A percentile compares a stretch with the other conserved stretches of the same genome.
Conservation (phyloP, 2,888 invertebrate species). For the Chymomyza fuscimana region DNA sequence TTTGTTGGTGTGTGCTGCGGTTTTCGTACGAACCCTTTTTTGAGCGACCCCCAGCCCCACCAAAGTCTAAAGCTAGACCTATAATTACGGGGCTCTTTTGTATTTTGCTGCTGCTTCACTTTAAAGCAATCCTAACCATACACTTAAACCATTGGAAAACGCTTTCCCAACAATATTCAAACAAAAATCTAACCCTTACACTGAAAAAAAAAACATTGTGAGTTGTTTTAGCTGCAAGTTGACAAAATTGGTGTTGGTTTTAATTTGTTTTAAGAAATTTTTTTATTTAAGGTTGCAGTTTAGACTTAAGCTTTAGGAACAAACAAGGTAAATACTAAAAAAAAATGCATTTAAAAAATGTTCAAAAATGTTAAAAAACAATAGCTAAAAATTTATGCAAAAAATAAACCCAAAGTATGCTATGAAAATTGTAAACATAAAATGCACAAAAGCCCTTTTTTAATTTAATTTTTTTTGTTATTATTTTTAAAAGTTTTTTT, state of each 20-base stretch:
- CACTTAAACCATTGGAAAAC: slow-evolving; percentile 47
- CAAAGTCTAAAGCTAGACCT: slow-evolving; percentile 6
- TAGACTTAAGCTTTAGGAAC: slow-evolving; percentile 53
- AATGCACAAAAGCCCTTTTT: slow-evolving; percentile 70
- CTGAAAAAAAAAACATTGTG: not conserved
- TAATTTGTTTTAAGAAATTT: slow-evolving; percentile 19
- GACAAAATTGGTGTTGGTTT: slow-evolving; percentile 61
- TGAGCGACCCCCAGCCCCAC: slow-evolving; percentile 3
- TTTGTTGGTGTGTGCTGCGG: slow-evolving; percentile 44
- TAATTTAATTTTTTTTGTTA: slow-evolving; percentile 24
- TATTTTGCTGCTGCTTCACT: slow-evolving; percentile 48
- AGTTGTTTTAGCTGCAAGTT: not conserved
- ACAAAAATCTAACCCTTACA: not conserved
- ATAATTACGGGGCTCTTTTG: slow-evolving; percentile 38
- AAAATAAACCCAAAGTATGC: slow-evolving; percentile 57
- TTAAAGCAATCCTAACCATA: slow-evolving; percentile 10
- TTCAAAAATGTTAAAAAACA: slow-evolving; percentile 77
- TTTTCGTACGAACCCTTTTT: slow-evolving; percentile 17
- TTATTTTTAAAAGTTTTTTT: slow-evolving; percentile 33
- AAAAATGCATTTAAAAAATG: slow-evolving; percentile 43
- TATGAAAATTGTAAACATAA: slow-evolving; percentile 59
- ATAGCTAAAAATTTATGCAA: slow-evolving; percentile 52
- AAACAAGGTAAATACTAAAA: slow-evolving; percentile 55
- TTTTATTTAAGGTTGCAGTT: slow-evolving; percentile 58
- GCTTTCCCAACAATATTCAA: not conserved